Evolutionary conservation across 1,140 invertebrate genomes (phyloP).

Genomic region (Drosophila repleta): DNA sequence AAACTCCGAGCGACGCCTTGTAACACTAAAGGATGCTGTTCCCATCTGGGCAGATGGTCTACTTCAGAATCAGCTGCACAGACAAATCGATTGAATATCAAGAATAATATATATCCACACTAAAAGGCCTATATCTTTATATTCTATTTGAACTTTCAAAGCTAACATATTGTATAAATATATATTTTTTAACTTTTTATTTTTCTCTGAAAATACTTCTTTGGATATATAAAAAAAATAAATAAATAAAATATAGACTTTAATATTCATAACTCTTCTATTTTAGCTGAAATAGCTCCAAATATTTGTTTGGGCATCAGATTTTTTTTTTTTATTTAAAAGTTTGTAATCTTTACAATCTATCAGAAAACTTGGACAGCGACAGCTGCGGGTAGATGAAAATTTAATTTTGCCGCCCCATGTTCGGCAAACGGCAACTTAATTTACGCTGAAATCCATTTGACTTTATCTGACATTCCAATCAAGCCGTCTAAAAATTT

Average conservation of each 20-base stretch:
- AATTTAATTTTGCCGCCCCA: slow-evolving; percentile 58
- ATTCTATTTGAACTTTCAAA: too few species aligned
- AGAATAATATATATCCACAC: not conserved
- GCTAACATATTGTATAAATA: too few species aligned
- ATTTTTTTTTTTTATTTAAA: not conserved
- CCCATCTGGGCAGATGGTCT: not conserved
- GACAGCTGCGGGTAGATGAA: slow-evolving; percentile 42
- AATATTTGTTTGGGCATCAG: not conserved
- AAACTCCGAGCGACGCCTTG: slow-evolving; percentile 2
- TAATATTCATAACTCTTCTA: too few species aligned
- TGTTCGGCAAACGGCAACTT: slow-evolving; percentile 63
- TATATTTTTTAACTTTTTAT: too few species aligned
- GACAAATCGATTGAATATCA: not conserved
- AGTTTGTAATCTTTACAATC: slow-evolving; percentile 41
- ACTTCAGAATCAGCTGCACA: not conserved
- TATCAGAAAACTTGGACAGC: slow-evolving; percentile 31
- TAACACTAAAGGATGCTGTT: not conserved
- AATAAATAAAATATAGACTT: too few species aligned
- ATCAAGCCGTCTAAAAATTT: slow-evolving; percentile 80
- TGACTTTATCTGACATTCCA: slow-evolving; percentile 83
- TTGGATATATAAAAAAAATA: too few species aligned
- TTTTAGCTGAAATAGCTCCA: not conserved
- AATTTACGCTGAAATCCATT: slow-evolving; percentile 83
- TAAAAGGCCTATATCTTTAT: too few species aligned
- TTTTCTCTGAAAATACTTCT: too few species aligned